Evolutionary conservation across 2,888 invertebrate genomes (phyloP), one percentile per base, ranked within the genome.

Genomic region (Physocephala rufipes): DNA sequence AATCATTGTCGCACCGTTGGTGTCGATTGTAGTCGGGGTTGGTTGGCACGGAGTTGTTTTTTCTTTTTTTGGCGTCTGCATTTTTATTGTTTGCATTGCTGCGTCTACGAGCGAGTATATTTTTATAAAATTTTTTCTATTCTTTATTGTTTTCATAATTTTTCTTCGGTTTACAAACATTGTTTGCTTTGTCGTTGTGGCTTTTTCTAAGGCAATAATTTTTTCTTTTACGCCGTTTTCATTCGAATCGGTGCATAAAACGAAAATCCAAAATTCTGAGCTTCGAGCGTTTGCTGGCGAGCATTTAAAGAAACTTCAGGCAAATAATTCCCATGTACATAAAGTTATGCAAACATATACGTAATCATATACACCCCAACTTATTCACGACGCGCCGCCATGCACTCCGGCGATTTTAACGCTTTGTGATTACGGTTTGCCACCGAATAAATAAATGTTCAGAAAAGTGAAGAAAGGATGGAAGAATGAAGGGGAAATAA

Each of bases 181-280:
- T n/a, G 12, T n/a, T 49, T n/a, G 49, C 21, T 30, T 36, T 30
- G 26, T 2, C n/a, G 59, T 28, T 21, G 19, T n/a, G 2, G 58
- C 21, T 58, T 1, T n/a, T 58, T 13, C 58, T 58, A 2, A 15
- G 5, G 58, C 13, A 59, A n/a, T 30, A 12, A 26, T 7, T 28
- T 59, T 24, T 30, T 59, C 9, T 15, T 26, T 24, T 24, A 58
- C 45, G 15, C 15, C 15, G 12, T 49, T 19, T 12, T 2, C 49
- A 3, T 12, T 7, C 49, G 16, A 24, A 45, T 21, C 12, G 9
- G 19, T 47, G 63, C 63, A 26, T 63, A 47, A 36, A 63, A 21
- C 24, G 36, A 36, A n/a, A 63, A 63, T 63, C 45, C 63, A 63
- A 63, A 63, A n/a, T 63, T 19, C 47, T 63, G 45, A 15, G 13